Evolutionary conservation across 2,888 invertebrate species (phyloP).

Genomic region (Barypeithes pellucidus): DNA sequence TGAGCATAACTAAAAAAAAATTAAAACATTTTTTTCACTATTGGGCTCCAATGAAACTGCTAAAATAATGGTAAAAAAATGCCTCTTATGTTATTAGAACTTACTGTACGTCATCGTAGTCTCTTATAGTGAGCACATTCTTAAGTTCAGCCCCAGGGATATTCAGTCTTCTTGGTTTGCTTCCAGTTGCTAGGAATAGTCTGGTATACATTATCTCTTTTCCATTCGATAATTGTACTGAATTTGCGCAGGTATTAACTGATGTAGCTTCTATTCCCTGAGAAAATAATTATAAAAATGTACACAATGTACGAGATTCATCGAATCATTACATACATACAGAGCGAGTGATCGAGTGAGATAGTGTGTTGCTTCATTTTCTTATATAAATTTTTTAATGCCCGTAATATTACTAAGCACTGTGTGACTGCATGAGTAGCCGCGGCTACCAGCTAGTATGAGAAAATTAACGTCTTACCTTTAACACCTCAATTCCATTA

Average conservation of each 20-base stretch:
- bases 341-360: too few species aligned
- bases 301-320: too few species aligned
- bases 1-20: constrained; percentile 73
- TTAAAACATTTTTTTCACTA: too few species aligned
- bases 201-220: constrained; percentile 80
- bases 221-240: constrained; percentile 80
- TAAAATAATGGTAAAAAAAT: not conserved
- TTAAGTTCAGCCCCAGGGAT: constrained; percentile 77
- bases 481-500: constrained; percentile 83
- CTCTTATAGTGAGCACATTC: constrained; percentile 84
- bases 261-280: constrained; percentile 78
- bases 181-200: constrained; percentile 90
- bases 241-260: constrained; percentile 78
- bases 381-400: too few species aligned
- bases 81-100: constrained; percentile 26
- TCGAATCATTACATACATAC: too few species aligned
- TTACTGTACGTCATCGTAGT: constrained; percentile 80
- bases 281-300: too few species aligned
- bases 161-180: constrained; percentile 78
- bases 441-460: not conserved
- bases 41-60: not conserved
- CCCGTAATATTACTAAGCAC: too few species aligned
- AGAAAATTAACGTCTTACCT: constrained; percentile 58
- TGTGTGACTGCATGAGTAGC: too few species aligned
- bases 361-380: too few species aligned